Evolutionary conservation across 2,113 vertebrate species (phyloP).

Genomic region (Gulo gulo): DNA sequence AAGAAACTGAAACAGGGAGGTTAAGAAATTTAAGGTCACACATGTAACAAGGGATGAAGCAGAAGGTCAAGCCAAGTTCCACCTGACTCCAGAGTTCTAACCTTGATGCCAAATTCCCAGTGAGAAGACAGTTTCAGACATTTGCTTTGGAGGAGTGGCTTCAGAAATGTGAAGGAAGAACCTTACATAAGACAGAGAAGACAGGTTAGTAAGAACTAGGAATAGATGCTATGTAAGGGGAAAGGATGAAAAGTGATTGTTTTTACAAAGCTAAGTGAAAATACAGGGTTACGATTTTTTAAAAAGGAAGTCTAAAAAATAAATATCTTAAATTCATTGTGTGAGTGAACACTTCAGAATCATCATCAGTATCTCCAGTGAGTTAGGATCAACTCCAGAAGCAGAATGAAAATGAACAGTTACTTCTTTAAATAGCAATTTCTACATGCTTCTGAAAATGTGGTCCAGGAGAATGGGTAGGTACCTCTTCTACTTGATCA

Average conservation of each 20-base stretch:
- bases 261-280: slow-evolving; percentile 21
- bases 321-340: slow-evolving; percentile 9
- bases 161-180: background rate
- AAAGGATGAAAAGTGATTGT: background rate
- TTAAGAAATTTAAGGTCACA: background rate
- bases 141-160: background rate
- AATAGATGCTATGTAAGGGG: background rate
- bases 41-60: background rate
- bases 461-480: background rate
- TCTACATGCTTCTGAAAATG: background rate
- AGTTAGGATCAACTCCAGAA: background rate
- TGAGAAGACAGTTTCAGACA: background rate
- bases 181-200: background rate
- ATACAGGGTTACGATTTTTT: background rate
- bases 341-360: background rate
- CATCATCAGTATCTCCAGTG: background rate
- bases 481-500: background rate
- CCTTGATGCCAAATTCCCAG: background rate
- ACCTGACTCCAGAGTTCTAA: background rate
- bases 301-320: background rate
- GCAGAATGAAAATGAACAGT: background rate
- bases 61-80: background rate
- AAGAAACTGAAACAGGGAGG: background rate
- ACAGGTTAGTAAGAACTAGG: background rate
- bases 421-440: background rate